Base-by-base conservation (phyloP, 2,113 vertebrate species). In the Siniperca chuatsi region DNA sequence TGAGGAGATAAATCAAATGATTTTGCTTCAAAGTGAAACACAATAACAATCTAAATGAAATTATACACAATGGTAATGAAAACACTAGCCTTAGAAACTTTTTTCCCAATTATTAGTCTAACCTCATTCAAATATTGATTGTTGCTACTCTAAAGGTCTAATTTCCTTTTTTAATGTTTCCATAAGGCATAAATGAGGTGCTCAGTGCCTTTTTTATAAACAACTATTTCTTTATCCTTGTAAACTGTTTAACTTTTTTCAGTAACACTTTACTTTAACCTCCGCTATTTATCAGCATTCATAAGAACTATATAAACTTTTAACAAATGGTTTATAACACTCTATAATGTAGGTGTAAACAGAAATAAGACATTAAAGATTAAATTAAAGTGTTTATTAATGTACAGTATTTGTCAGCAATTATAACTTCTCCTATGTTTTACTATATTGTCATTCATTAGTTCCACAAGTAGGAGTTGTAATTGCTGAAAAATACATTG, bases 1-100 rank as follows among this genome's bases (percentile, higher is more conserved):
- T 74, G 75, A 67, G 46, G 50, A 73, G 69, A 86, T 83, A 82
- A 86, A 88, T 83, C 65, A 75, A 72, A 83, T 29, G 6, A 73
- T 77, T 84, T 70, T 35, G 61, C 18, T 33, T 67, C 35, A 16
- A 18, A 81, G 20, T 71, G 12, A 75, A 87, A 83, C n/a, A 79
- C 40, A 87, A 68, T 68, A 81, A 62, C 23, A 15, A 46, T 48
- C 15, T 33, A 68, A 78, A 87, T 58, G 10, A 69, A 87, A 85
- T 81, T 33, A 72, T 25, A 10, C 40, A 58, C 11, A 61, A 25
- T 60, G 11, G 9, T 65, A 70, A 71, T 81, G 65, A 85, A 87
- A 87, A 75, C n/a, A 60, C 8, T 21, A 13, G 6, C 55, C 35
- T 12, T 18, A 29, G 8, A 70, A 78, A 44, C 20, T 74, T 74